Evolutionary conservation across 2,888 invertebrate genomes (phyloP).

Genomic region (Phlogophora meticulosa): DNA sequence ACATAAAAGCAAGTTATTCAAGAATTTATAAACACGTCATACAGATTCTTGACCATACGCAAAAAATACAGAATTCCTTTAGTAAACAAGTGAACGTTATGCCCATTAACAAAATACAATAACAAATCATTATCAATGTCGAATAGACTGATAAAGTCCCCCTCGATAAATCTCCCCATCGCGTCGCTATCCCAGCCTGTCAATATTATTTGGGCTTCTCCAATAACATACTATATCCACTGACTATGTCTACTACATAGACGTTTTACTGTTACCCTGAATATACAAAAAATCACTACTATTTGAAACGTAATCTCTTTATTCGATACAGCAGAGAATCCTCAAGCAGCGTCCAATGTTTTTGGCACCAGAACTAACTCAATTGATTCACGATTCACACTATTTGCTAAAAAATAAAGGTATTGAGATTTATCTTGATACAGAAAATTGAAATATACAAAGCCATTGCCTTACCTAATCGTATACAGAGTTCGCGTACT

Average conservation of each 20-base stretch:
- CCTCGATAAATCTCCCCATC: neutral
- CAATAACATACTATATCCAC: neutral
- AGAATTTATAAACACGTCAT: too few species aligned
- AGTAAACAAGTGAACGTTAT: too few species aligned
- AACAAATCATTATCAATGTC: neutral
- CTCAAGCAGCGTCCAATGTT: neutral
- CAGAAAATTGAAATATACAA: slow-evolving; percentile 24
- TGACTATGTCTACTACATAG: too few species aligned
- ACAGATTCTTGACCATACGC: too few species aligned
- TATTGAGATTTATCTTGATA: neutral
- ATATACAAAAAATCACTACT: neutral
- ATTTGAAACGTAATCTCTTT: neutral
- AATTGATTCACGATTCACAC: slow-evolving; percentile 11
- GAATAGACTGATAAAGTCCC: neutral
- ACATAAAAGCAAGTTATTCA: too few species aligned
- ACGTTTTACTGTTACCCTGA: neutral
- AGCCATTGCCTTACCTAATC: slow-evolving; percentile 61
- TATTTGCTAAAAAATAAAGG: slow-evolving; percentile 22
- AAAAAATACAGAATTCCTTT: too few species aligned
- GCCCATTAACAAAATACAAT: neutral
- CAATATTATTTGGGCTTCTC: neutral
- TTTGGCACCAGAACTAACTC: slow-evolving; percentile 30
- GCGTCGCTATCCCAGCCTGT: neutral
- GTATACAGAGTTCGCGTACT: slow-evolving; percentile 34
- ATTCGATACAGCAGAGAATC: neutral